Conservation (phyloP, 2,888 invertebrate species). For the Agonopterix subpropinquella region DNA sequence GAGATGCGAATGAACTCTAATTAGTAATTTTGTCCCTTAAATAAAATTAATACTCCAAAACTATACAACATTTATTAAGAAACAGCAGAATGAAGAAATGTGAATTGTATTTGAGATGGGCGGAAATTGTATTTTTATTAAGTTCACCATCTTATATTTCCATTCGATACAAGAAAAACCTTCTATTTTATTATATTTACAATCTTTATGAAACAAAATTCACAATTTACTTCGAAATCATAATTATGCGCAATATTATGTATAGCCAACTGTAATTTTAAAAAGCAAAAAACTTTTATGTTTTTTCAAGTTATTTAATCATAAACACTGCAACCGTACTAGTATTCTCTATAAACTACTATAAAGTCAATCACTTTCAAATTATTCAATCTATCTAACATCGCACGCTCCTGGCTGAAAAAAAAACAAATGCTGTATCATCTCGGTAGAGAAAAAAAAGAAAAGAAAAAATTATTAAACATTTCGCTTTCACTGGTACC, state of each 20-base stretch:
- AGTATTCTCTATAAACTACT: too few relatives aligned
- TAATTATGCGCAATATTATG: background rate
- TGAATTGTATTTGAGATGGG: too few relatives aligned
- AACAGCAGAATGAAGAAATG: too few relatives aligned
- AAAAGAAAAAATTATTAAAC: constrained; percentile 55
- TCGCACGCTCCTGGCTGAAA: constrained; percentile 26
- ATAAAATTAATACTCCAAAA: too few relatives aligned
- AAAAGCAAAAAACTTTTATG: too few relatives aligned
- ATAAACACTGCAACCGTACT: too few relatives aligned
- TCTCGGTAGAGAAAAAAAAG: constrained; percentile 48
- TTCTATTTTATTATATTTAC: background rate
- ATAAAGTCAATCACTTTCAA: constrained; percentile 44
- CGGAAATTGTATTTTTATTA: too few relatives aligned
- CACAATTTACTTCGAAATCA: background rate
- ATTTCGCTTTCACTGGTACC: constrained; percentile 63
- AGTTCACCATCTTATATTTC: background rate
- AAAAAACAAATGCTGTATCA: constrained; percentile 48
- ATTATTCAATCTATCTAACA: constrained; percentile 40
- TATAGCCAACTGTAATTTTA: too few relatives aligned
- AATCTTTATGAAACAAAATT: background rate
- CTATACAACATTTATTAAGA: too few relatives aligned
- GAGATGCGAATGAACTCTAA: background rate
- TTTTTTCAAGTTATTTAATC: too few relatives aligned
- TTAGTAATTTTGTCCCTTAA: too few relatives aligned
- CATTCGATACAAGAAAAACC: background rate